phyloP scores from a whole-genome alignment of 2,888 invertebrate genomes.

The Ptychoptera contaminata region DNA sequence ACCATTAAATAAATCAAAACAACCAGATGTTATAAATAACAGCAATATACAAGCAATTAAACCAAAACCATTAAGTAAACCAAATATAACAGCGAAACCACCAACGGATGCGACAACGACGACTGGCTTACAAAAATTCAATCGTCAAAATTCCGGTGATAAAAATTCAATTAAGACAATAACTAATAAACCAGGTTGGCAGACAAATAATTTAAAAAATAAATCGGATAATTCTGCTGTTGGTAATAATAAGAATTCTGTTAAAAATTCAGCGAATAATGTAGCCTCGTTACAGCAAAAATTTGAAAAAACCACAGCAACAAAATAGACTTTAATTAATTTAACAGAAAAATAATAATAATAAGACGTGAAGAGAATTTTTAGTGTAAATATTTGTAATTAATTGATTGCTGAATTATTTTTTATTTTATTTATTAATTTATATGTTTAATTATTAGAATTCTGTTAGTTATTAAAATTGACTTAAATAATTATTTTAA shows the following conservation, averaged over 20 bases:
- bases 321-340: no score
- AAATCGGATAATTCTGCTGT: conserved; percentile 4
- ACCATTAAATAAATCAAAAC: conserved; percentile 3
- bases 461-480: no score
- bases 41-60: conserved; percentile 5
- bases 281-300: conserved; percentile 66
- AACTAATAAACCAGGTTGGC: not conserved
- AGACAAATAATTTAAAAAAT: conserved; percentile 5
- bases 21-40: conserved; percentile 1
- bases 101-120: not conserved
- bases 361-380: no score
- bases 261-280: conserved; percentile 38
- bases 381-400: no score
- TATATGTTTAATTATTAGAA: no score
- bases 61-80: conserved; percentile 18
- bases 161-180: conserved; percentile 4
- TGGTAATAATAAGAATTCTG: conserved; percentile 6
- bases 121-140: not conserved
- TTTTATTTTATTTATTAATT: no score
- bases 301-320: conserved; percentile 38
- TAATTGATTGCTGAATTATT: no score
- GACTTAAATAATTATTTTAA: no score
- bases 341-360: no score
- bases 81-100: conserved; percentile 7
- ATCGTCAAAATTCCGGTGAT: conserved; percentile 3